A percentile compares a stretch with the other conserved stretches of the same genome.
These are phyloP conservation scores for Electrona antarctica DNA, from an alignment of 2,113 vertebrate genomes.

Conservation along the genomic window DNA sequence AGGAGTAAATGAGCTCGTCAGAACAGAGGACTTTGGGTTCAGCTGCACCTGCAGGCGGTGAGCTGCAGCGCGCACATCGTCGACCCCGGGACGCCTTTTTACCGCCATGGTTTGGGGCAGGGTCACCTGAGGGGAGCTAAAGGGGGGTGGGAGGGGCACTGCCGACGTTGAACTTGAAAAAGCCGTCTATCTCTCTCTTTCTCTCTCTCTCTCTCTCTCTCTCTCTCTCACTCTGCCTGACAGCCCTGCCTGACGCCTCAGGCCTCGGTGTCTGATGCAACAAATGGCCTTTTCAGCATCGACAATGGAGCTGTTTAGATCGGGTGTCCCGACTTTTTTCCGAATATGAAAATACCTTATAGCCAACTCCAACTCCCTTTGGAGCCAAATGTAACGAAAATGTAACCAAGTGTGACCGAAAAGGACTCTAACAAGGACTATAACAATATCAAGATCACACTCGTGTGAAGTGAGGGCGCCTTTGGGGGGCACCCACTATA, in stretches of 20 bases:
- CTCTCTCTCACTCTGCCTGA: too few relatives aligned
- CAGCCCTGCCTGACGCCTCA: constrained; percentile 18
- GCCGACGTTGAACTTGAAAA: constrained; percentile 48
- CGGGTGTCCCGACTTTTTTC: too few relatives aligned
- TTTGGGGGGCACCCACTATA: too few relatives aligned
- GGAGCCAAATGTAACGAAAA: too few relatives aligned
- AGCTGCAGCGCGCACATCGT: background rate
- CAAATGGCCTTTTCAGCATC: background rate
- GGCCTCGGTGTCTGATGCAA: constrained; percentile 19
- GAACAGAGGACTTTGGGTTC: constrained; percentile 32
- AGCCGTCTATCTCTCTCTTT: constrained; percentile 25
- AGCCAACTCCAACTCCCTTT: too few relatives aligned
- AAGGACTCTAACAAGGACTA: too few relatives aligned
- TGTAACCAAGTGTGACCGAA: too few relatives aligned
- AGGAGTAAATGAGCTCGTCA: constrained; percentile 12
- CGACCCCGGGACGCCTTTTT: too few relatives aligned
- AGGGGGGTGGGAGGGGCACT: background rate
- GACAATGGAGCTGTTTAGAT: background rate
- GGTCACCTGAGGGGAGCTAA: constrained; percentile 28
- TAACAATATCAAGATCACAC: too few relatives aligned
- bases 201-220: too few relatives aligned
- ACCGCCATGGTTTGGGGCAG: background rate
- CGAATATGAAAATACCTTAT: too few relatives aligned
- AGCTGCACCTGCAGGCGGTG: constrained; percentile 48
- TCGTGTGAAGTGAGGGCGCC: too few relatives aligned